Conservation (phyloP, 2,113 vertebrate species). For the Alexandromys fortis region DNA sequence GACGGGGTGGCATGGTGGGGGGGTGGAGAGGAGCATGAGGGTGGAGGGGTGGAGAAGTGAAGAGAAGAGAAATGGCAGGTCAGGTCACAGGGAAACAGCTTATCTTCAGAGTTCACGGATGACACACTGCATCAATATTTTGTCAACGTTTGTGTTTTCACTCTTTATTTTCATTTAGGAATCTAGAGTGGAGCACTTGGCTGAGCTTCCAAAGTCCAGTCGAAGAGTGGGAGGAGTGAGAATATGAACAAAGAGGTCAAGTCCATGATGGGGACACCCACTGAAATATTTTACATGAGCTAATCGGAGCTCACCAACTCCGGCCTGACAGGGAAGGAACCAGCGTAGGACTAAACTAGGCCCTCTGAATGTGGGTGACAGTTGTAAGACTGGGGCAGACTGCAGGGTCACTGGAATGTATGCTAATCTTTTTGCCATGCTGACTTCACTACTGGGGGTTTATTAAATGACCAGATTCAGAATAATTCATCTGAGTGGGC, state of each 20-base stretch:
- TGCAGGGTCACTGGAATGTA: not conserved
- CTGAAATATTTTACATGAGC: too few species aligned
- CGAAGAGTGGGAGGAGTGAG: too few species aligned
- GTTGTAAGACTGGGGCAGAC: too few species aligned
- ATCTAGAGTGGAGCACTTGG: not conserved
- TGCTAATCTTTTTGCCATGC: not conserved
- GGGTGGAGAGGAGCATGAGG: not conserved
- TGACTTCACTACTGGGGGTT: not conserved
- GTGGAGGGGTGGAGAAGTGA: not conserved
- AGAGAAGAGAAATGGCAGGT: not conserved
- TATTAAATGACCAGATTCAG: not conserved
- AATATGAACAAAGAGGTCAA: too few species aligned
- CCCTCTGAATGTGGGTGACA: too few species aligned
- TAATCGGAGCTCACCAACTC: too few species aligned
- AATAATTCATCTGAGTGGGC: not conserved
- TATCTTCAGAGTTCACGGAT: slow-evolving; percentile 50
- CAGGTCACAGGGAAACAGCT: not conserved
- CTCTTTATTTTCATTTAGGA: slow-evolving; percentile 41
- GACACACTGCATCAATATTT: slow-evolving; percentile 20
- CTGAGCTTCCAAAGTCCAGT: too few species aligned
- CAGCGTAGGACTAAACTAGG: too few species aligned
- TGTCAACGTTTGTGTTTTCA: not conserved
- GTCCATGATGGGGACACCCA: too few species aligned
- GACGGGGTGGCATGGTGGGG: too few species aligned
- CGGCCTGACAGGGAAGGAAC: too few species aligned